phyloP scores from a whole-genome alignment of 2,797 vertebrate genomes.

The Merluccius polli region DNA sequence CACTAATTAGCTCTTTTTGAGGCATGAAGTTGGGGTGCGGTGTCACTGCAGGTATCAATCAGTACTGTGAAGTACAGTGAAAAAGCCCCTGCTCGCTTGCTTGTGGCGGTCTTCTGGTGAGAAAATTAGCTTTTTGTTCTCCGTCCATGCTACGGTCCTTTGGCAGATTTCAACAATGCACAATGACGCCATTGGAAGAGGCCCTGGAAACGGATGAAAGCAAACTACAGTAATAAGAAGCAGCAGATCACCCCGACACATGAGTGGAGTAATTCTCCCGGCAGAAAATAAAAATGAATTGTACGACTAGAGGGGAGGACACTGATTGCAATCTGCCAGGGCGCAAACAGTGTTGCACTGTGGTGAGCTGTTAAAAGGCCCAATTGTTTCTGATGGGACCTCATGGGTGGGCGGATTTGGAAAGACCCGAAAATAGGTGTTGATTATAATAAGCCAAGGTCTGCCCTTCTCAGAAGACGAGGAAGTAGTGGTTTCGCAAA shows the following conservation, averaged over 20 bases:
- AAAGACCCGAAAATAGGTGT: conserved; percentile 81
- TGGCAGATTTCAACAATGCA: conserved; percentile 75
- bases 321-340: conserved; percentile 83
- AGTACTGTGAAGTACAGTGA: conserved; percentile 41
- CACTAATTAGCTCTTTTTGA: conserved; percentile 36
- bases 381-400: conserved; percentile 74
- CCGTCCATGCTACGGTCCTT: conserved; percentile 63
- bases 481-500: conserved; percentile 64
- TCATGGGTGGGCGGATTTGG: conserved; percentile 71
- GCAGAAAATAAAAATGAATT: conserved; percentile 85
- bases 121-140: conserved; percentile 63
- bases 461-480: conserved; percentile 73
- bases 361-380: conserved; percentile 78
- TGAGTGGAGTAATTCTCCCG: conserved; percentile 83
- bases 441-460: conserved; percentile 73
- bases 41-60: conserved; percentile 59
- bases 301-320: conserved; percentile 70
- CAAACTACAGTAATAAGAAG: conserved; percentile 81
- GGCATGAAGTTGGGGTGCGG: conserved; percentile 39
- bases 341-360: conserved; percentile 82
- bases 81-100: conserved; percentile 3
- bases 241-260: conserved; percentile 80
- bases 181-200: conserved; percentile 80
- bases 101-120: conserved; percentile 43
- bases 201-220: conserved; percentile 89